A percentile compares a stretch with the other conserved stretches of the same genome.
These are phyloP conservation scores for Pseudorasbora parva DNA, from an alignment of 2,113 vertebrate genomes.

Conservation along the genomic window DNA sequence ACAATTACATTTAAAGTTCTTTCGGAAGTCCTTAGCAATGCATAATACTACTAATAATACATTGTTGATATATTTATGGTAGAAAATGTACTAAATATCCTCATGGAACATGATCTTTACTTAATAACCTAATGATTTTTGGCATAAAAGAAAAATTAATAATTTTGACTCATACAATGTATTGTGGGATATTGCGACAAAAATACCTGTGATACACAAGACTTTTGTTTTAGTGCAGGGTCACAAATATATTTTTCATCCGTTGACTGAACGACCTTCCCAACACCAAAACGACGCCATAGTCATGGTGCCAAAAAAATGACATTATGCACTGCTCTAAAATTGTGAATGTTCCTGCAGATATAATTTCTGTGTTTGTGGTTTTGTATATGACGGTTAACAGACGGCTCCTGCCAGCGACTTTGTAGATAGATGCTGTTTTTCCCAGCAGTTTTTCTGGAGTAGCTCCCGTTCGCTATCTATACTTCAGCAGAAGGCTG, in stretches of 20 bases:
- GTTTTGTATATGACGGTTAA: neutral
- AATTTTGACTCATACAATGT: no score
- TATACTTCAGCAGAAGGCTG: constrained; percentile 20
- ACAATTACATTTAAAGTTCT: no score
- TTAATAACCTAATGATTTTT: no score
- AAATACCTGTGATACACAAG: no score
- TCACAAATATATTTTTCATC: neutral
- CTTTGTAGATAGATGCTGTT: constrained; percentile 26
- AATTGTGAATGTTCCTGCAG: neutral
- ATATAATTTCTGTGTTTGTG: constrained; percentile 9
- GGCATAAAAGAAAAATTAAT: no score
- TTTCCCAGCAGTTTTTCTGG: neutral
- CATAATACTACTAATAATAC: no score
- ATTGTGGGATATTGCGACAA: no score
- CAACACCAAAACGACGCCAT: neutral
- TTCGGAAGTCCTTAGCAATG: no score
- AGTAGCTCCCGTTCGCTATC: neutral
- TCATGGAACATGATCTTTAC: no score
- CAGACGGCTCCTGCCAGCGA: neutral
- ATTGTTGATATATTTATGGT: no score
- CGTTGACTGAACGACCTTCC: neutral
- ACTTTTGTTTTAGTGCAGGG: no score
- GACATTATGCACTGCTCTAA: neutral
- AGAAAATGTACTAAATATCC: no score
- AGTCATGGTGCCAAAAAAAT: neutral